phyloP scores from a whole-genome alignment of 2,888 invertebrate species.

The Pandemis heparana region DNA sequence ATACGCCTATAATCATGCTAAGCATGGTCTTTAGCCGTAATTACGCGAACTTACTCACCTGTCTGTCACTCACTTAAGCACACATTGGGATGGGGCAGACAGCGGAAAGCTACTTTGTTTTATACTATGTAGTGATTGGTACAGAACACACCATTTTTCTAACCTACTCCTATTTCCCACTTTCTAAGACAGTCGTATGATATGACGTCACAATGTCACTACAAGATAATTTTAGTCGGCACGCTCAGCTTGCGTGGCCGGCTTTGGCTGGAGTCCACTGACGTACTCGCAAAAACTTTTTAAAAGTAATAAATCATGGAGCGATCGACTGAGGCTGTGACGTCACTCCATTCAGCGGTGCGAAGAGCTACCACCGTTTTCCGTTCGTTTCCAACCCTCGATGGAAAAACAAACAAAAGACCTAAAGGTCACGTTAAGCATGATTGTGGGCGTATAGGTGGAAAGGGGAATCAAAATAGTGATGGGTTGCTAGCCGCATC shows the following conservation, averaged over 20 bases:
- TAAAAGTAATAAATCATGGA: constrained; percentile 61
- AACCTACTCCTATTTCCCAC: constrained; percentile 12
- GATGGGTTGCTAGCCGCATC: too few relatives aligned
- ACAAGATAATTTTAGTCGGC: constrained; percentile 43
- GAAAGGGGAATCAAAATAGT: too few relatives aligned
- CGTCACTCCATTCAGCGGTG: constrained; percentile 62
- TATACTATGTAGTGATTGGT: too few relatives aligned
- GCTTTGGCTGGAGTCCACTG: constrained; percentile 60
- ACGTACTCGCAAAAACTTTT: constrained; percentile 53
- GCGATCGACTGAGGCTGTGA: constrained; percentile 50
- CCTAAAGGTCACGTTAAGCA: too few relatives aligned
- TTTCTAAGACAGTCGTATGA: not conserved
- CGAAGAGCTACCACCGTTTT: constrained; percentile 42
- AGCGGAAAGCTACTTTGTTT: too few relatives aligned
- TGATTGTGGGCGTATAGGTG: too few relatives aligned
- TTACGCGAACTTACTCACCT: too few relatives aligned
- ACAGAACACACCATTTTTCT: not conserved
- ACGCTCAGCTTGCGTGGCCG: constrained; percentile 56
- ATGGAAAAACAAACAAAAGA: too few relatives aligned
- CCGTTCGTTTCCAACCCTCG: not conserved
- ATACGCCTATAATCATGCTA: too few relatives aligned
- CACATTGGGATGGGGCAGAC: too few relatives aligned
- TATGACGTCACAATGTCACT: constrained; percentile 28
- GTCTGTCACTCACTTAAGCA: too few relatives aligned
- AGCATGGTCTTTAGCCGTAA: too few relatives aligned